These are phyloP conservation scores for Myiagra hebetior DNA, from an alignment of 2,113 vertebrate species.

Conservation along the genomic window DNA sequence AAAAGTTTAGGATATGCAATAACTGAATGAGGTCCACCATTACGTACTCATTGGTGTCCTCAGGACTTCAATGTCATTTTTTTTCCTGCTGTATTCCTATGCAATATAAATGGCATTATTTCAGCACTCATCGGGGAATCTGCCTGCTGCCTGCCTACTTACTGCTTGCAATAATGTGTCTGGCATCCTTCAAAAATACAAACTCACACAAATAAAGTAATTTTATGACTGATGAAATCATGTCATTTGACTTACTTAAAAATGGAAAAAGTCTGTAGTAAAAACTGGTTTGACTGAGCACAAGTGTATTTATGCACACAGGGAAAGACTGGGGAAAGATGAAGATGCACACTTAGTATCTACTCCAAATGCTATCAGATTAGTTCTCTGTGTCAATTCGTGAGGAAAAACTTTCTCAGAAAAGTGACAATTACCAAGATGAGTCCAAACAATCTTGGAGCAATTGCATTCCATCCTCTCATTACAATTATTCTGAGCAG, in stretches of 20 bases:
- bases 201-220: neutral
- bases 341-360: neutral
- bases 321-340: neutral
- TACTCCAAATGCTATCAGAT: neutral
- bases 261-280: neutral
- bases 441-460: neutral
- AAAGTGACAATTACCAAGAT: neutral
- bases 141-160: neutral
- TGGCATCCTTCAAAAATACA: neutral
- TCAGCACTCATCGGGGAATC: neutral
- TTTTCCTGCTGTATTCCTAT: neutral
- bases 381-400: neutral
- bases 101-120: neutral
- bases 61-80: neutral
- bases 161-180: neutral
- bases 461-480: neutral
- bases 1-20: neutral
- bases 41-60: neutral
- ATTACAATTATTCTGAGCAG: neutral
- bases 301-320: neutral
- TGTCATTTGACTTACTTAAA: neutral
- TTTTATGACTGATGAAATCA: neutral
- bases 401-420: neutral
- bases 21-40: neutral
- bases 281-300: neutral